phyloP scores from a whole-genome alignment of 2,113 vertebrate species.

The Atrichornis clamosus region DNA sequence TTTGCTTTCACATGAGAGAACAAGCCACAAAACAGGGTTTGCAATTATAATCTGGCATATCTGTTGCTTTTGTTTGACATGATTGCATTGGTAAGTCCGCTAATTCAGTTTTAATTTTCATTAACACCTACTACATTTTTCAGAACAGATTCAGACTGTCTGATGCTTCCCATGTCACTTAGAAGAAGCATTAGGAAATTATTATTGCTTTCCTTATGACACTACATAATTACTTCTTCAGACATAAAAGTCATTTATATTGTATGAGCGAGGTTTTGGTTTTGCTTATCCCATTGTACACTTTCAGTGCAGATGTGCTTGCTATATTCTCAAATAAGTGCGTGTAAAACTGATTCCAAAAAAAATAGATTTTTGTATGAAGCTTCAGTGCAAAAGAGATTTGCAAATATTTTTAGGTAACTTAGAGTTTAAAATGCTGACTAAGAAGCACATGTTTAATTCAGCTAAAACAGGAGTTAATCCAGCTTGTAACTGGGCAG shows the following conservation, averaged over 20 bases:
- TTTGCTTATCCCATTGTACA: background rate
- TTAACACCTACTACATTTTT: background rate
- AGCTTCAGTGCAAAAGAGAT: background rate
- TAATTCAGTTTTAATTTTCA: slow-evolving; percentile 1
- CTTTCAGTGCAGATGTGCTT: background rate
- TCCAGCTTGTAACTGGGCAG: background rate
- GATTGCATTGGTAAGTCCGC: background rate
- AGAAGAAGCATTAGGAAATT: slow-evolving; percentile 18
- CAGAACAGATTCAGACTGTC: background rate
- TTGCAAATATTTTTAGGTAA: background rate
- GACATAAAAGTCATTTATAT: slow-evolving; percentile 9
- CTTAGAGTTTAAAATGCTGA: background rate
- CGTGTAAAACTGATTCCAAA: background rate
- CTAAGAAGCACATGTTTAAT: background rate
- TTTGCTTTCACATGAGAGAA: background rate
- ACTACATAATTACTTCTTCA: slow-evolving; percentile 42
- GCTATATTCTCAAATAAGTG: background rate
- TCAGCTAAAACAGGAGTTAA: background rate
- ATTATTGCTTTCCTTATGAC: slow-evolving; percentile 4
- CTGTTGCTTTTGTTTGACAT: background rate
- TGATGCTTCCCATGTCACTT: slow-evolving; percentile 22
- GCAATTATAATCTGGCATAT: background rate
- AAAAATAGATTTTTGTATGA: background rate
- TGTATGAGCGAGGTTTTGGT: background rate
- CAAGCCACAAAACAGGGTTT: background rate